Evolutionary conservation across 2,888 invertebrate species (phyloP).

Genomic region (Melolontha melolontha): DNA sequence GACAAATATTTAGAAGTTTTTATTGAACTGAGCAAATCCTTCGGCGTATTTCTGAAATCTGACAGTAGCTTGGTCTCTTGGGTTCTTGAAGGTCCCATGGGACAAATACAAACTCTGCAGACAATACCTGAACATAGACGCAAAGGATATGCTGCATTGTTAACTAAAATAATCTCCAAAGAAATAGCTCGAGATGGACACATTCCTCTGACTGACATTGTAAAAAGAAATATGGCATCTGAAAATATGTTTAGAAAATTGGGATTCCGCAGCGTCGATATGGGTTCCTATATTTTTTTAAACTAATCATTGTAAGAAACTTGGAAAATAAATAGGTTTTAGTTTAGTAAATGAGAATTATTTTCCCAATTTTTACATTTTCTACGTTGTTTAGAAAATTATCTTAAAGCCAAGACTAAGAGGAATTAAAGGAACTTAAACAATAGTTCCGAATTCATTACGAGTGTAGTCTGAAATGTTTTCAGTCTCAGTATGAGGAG

Average conservation of each 20-base stretch:
- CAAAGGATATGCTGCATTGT: constrained; percentile 21
- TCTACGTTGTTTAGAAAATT: too few relatives aligned
- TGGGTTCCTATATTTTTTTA: constrained; percentile 4
- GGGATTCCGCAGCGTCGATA: constrained; percentile 19
- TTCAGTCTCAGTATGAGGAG: too few relatives aligned
- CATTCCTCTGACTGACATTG: constrained; percentile 7
- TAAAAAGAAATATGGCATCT: constrained; percentile 8
- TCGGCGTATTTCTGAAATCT: constrained; percentile 18
- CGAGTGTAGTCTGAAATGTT: too few relatives aligned
- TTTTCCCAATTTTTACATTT: too few relatives aligned
- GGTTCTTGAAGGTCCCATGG: constrained; percentile 19
- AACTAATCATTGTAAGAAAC: too few relatives aligned
- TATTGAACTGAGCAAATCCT: constrained; percentile 12
- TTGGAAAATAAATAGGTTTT: too few relatives aligned
- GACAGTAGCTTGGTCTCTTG: constrained; percentile 20
- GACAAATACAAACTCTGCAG: constrained; percentile 13
- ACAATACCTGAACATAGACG: constrained; percentile 14
- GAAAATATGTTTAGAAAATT: constrained; percentile 21
- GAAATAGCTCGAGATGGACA: constrained; percentile 21
- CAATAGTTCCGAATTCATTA: too few relatives aligned
- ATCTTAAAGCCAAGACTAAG: too few relatives aligned
- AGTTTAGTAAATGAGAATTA: too few relatives aligned
- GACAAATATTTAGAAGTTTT: constrained; percentile 30
- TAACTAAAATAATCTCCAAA: constrained; percentile 15
- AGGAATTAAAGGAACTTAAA: too few relatives aligned